Base-by-base conservation (phyloP, 2,797 vertebrate genomes). In the Dromococcyx pavoninus region DNA sequence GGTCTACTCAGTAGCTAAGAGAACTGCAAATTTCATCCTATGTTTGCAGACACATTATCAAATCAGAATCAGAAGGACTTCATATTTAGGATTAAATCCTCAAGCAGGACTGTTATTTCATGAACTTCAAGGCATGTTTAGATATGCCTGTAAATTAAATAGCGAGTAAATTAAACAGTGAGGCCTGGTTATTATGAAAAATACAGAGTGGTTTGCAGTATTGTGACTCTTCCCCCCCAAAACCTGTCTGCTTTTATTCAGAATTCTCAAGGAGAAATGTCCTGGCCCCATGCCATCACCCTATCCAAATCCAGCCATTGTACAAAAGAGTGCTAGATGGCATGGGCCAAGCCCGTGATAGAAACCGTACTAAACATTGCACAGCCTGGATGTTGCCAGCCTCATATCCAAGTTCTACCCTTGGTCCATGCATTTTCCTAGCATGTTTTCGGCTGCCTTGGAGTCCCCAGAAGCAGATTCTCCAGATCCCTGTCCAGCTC, bases 51-150 rank as follows among this genome's bases (percentile, higher is more conserved):
- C 14, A 28, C 4, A 27, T 4, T 21, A 44, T 30, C 33, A 67
- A 72, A 81, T 19, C 54, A 89, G 72, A 86, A 66, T 17, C 17
- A 79, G 30, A 78, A 7, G 18, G 16, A 50, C 2, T 28, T 54
- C 30, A 8, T 15, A 14, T 65, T 79, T 28, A 44, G 37, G 14
- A n/a, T 58, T 7, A 76, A 37, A 43, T 51, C 53, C 18, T 85
- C 0, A 0, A 30, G 33, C 18, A 64, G 17, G 2, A n/a, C 54
- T 57, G 11, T 18, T 43, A 24, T 81, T 70, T 57, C 0, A 0
- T 35, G 23, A 53, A 27, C 5, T n/a, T 56, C 19, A 51, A 77
- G 39, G 10, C 27, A 48, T 13, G 16, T 28, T 61, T 39, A 90
- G 35, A 9, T 39, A 30, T 17, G 11, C 9, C 50, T 75, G 15